Base-by-base conservation (phyloP, 1,140 invertebrate species). In the Elymnias hypermnestra region DNA sequence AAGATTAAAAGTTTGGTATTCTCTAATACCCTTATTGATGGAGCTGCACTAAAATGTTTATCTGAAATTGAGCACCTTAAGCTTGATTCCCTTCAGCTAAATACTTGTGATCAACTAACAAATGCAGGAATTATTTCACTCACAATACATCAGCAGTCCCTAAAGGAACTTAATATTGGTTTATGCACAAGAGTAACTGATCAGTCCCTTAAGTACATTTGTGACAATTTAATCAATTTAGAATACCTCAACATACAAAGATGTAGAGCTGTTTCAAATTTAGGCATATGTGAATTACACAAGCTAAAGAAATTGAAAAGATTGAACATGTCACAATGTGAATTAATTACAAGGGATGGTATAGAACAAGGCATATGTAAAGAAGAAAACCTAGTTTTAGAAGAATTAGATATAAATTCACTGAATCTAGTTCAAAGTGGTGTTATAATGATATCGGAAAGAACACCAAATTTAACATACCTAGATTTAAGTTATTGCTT, bases 401-500 rank as follows among this genome's bases (percentile, higher is more conserved):
- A 85, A 49, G 86, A 89, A 57, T 78, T 94, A 0, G 88, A 91
- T 62, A 77, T 93, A 33, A 89, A 88, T 60, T 89, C 88, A 57
- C 73, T 91, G 46, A 87, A 88, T 54, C 73, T 94, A 10, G 89
- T 90, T 53, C 90, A 93, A 58, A 79, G 68, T 45, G 87, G 89
- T 15, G 69, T 93, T 7, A 88, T 88, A 51, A 68, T 76, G 37
- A 72, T 91, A 53, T 88, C 89, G 1, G 76, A 87, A 66, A 86
- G 75, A 53, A 70, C 92, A 39, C 87, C 88, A 9, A 84, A 89
- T 33, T 68, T 94, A n/a, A 77, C 68, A 1, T 70, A 86, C 22
- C 74, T 94, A 21, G 90, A 93, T 67, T 63, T 93, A 22, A 90
- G 90, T 43, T 90, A 89, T 48, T 93, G 92, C 68, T 89, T 90